These are phyloP conservation scores for Chrysolophus pictus DNA, from an alignment of 2,797 vertebrate species.

Conservation along the genomic window DNA sequence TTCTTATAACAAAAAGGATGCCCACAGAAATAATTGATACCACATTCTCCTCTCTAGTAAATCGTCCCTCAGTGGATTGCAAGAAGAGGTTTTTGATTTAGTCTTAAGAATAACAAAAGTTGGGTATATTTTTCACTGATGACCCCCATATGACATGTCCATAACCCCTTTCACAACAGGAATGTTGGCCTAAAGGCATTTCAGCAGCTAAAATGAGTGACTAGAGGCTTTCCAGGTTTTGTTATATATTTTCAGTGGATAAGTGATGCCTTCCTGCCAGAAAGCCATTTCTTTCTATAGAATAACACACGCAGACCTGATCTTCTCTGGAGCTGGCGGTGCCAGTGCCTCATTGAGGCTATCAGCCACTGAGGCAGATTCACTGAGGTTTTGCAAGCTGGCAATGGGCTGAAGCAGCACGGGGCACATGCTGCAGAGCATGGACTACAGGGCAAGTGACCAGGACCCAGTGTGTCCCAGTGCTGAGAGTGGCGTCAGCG, in stretches of 20 bases:
- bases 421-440: no score
- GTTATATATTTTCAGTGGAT: constrained; percentile 66
- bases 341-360: constrained; percentile 36
- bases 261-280: constrained; percentile 61
- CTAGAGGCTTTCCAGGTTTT: constrained; percentile 76
- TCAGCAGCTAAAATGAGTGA: constrained; percentile 66
- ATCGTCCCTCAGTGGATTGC: constrained; percentile 62
- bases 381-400: background rate
- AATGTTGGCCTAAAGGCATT: constrained; percentile 72
- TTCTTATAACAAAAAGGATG: constrained; percentile 77
- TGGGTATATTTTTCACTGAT: constrained; percentile 71
- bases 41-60: constrained; percentile 75
- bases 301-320: constrained; percentile 49
- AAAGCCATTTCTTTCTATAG: constrained; percentile 43
- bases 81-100: constrained; percentile 71
- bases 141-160: constrained; percentile 71
- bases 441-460: no score
- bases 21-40: constrained; percentile 80
- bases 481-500: no score
- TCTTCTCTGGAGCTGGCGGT: background rate
- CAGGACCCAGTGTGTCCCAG: no score
- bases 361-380: constrained; percentile 27
- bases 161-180: constrained; percentile 71
- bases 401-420: background rate
- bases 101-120: constrained; percentile 72